Evolutionary conservation across 1,140 invertebrate species (phyloP).

Genomic region (Oryctes rhinoceros): DNA sequence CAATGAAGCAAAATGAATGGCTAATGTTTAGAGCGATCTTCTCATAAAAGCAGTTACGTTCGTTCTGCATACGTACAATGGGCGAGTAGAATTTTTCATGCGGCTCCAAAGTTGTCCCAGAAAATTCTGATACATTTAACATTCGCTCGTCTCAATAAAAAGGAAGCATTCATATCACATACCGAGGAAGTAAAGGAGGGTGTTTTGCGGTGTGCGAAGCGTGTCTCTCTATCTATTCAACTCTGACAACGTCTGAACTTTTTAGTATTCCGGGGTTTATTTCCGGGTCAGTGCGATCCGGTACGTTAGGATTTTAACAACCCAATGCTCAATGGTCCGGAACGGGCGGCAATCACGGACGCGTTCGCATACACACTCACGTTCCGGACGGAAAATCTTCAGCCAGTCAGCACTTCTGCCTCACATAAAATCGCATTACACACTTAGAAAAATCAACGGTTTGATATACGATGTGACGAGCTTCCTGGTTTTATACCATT

Average conservation of each 20-base stretch:
- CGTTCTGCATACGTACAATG: too few relatives aligned
- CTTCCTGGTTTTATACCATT: constrained; percentile 1
- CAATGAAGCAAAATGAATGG: too few relatives aligned
- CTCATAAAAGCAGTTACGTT: too few relatives aligned
- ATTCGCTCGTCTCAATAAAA: too few relatives aligned
- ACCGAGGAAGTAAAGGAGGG: background rate
- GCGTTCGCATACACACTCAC: constrained; percentile 27
- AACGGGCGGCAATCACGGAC: constrained; percentile 8
- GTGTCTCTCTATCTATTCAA: background rate
- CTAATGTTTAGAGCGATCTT: too few relatives aligned
- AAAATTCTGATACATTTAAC: too few relatives aligned
- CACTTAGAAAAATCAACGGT: constrained; percentile 36
- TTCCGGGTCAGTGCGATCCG: constrained; percentile 43
- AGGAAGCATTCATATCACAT: too few relatives aligned
- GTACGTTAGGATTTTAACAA: constrained; percentile 35
- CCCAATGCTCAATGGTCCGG: constrained; percentile 38
- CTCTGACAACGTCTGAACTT: constrained; percentile 35
- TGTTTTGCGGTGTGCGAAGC: background rate
- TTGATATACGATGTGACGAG: constrained; percentile 26
- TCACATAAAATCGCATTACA: constrained; percentile 31
- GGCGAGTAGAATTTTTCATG: too few relatives aligned
- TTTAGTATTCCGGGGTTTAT: constrained; percentile 41
- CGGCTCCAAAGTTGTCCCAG: too few relatives aligned
- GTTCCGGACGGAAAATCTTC: constrained; percentile 31
- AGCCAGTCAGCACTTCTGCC: constrained; percentile 22